Conservation (phyloP, 2,113 vertebrate genomes). For the Toxostoma redivivum region DNA sequence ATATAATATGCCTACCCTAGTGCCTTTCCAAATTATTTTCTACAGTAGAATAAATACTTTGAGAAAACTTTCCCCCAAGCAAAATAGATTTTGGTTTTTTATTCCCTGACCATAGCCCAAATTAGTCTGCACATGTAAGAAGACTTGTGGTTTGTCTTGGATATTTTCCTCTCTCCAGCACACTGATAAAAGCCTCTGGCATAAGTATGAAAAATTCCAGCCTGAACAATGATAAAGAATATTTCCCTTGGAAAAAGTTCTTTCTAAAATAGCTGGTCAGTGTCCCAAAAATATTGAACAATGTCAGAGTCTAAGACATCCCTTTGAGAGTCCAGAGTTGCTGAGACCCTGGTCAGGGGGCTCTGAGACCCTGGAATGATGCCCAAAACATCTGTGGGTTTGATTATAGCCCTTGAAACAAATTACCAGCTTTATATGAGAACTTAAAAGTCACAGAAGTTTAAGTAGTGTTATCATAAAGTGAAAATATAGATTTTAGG, state of each 20-base stretch:
- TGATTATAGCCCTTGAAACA: no score
- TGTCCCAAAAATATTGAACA: not conserved
- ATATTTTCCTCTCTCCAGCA: not conserved
- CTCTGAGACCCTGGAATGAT: no score
- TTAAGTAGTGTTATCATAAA: no score
- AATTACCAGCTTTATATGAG: no score
- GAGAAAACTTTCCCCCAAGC: not conserved
- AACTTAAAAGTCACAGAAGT: no score
- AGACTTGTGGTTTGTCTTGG: not conserved
- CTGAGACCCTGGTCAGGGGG: no score
- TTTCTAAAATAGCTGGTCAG: not conserved
- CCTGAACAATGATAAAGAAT: not conserved
- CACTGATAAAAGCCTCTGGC: not conserved
- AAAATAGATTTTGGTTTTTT: not conserved
- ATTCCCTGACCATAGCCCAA: not conserved
- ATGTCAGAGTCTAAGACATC: no score
- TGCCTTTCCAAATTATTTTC: not conserved
- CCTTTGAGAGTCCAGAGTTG: no score
- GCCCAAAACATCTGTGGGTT: no score
- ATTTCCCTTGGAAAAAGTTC: not conserved
- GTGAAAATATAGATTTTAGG: no score
- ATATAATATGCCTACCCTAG: not conserved
- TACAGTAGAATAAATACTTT: not conserved
- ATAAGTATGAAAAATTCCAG: not conserved
- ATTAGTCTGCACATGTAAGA: not conserved